Percentiles rank a stretch among this genome's conserved stretches.
These are phyloP conservation scores for Morpho achilles DNA, from an alignment of 2,888 invertebrate species.

Conservation along the genomic window DNA sequence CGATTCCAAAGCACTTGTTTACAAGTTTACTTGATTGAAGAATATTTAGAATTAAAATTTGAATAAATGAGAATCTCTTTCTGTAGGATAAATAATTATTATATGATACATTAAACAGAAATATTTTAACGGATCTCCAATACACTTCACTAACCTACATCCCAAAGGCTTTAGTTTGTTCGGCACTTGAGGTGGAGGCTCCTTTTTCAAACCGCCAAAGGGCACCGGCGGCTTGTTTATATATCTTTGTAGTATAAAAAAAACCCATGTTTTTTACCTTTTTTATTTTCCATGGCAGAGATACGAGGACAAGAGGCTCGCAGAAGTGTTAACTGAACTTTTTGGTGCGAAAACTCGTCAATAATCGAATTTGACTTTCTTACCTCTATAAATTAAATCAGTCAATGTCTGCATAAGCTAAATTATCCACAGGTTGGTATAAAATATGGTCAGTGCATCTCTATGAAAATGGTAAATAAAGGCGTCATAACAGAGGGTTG, in stretches of 20 bases:
- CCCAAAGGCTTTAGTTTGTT: conserved; percentile 17
- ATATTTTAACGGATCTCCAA: conserved; percentile 16
- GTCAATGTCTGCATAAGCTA: too few relatives aligned
- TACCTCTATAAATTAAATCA: too few relatives aligned
- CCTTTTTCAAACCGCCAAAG: conserved; percentile 27
- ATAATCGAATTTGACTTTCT: too few relatives aligned
- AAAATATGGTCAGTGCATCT: too few relatives aligned
- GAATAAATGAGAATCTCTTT: too few relatives aligned
- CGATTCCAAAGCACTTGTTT: too few relatives aligned
- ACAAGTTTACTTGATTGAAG: too few relatives aligned
- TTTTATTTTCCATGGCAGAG: conserved; percentile 19
- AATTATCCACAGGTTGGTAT: too few relatives aligned
- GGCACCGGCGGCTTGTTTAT: conserved; percentile 29
- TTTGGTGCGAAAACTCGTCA: not conserved
- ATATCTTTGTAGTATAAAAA: conserved; percentile 25
- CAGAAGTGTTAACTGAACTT: conserved; percentile 11
- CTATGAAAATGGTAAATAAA: too few relatives aligned
- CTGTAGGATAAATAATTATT: too few relatives aligned
- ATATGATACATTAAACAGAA: not conserved
- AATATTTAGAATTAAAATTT: too few relatives aligned
- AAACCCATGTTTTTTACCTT: conserved; percentile 12
- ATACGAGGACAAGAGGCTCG: conserved; percentile 12
- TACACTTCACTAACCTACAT: conserved; percentile 9
- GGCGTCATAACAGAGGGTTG: too few relatives aligned
- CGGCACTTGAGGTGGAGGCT: conserved; percentile 15